Evolutionary conservation across 2,113 vertebrate genomes (phyloP), one percentile per base, ranked within the genome.

Genomic region (Centropristis striata): DNA sequence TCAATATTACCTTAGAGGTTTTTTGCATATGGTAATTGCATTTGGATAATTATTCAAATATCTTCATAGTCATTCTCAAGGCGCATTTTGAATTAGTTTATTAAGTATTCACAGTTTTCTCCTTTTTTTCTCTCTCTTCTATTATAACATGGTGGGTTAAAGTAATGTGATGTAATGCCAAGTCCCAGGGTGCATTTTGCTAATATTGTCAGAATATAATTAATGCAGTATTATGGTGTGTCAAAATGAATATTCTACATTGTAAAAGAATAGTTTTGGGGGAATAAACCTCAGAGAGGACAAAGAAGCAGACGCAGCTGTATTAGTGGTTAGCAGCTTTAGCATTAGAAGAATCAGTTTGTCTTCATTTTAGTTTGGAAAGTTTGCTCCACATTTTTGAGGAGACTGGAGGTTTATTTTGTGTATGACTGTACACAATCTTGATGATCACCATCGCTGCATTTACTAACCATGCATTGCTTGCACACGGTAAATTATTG

Each of bases 21-120:
- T 76, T 72, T 65, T 60, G 49, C 71, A 70, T 82, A 65, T n/a
- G 18, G 18, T n/a, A 86, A 77, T 82, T 88, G 47, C 71, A 54
- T 74, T 23, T 1, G 44, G 25, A 75, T 81, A 77, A 83, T 80
- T 84, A 79, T 83, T 78, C 25, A 81, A 76, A 84, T 86, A 67
- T 78, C 47, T 58, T 57, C 21, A 50, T 60, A 63, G 69, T 77
- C 6, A 73, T 79, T 85, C 71, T 85, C 21, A 16, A 70, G 51
- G 82, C 81, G 63, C 73, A 71, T 80, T 83, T 77, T 0, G 6
- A 85, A 83, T 71, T 27, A 39, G 49, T 85, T 83, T 59, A 69
- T 86, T 72, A 61, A 58, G 42, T 64, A 57, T 50, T 20, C n/a
- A 37, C 27, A 67, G 11, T 75, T 70, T 55, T 20, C 21, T 58